phyloP scores from a whole-genome alignment of 53 echinoderm and acorn worm genomes.

The Zoroaster sp. region DNA sequence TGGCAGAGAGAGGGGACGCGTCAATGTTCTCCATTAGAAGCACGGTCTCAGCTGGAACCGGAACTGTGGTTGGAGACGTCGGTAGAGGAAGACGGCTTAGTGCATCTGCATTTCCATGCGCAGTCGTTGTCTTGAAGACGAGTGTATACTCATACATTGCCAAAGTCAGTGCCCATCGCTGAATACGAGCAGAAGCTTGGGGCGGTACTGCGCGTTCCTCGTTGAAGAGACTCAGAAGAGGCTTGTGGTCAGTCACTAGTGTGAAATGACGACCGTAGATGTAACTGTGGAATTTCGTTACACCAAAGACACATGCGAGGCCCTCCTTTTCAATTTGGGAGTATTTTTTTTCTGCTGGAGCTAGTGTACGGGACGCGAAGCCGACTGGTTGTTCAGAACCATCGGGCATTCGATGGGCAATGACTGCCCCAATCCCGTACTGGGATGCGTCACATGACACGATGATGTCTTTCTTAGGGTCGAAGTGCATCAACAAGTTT shows the following conservation, averaged over 20 bases:
- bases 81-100: conserved; percentile 60
- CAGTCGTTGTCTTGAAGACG: conserved; percentile 34
- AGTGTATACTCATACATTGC: conserved; percentile 55
- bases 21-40: conserved; percentile 45
- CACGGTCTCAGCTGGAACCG: conserved; percentile 52
- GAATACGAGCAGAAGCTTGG: conserved; percentile 51
- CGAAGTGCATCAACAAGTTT: conserved; percentile 46
- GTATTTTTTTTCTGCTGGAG: no score
- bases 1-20: conserved; percentile 56
- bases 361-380: no score
- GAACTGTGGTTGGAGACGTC: conserved; percentile 3
- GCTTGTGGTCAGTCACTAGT: conserved; percentile 65
- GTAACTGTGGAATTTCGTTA: no score
- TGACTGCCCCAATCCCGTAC: conserved; percentile 66
- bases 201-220: conserved; percentile 39
- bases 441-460: conserved; percentile 64
- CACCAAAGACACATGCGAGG: no score
- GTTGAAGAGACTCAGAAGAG: conserved; percentile 40
- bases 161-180: no score
- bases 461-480: conserved; percentile 41
- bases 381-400: no score
- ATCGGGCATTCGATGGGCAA: conserved; percentile 58
- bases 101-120: conserved; percentile 64
- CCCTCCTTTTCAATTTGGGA: no score
- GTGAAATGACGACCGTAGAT: conserved; percentile 42